Evolutionary conservation across 2,888 invertebrate species (phyloP), one percentile per base, ranked within the genome.

Genomic region (Congeria kusceri): DNA sequence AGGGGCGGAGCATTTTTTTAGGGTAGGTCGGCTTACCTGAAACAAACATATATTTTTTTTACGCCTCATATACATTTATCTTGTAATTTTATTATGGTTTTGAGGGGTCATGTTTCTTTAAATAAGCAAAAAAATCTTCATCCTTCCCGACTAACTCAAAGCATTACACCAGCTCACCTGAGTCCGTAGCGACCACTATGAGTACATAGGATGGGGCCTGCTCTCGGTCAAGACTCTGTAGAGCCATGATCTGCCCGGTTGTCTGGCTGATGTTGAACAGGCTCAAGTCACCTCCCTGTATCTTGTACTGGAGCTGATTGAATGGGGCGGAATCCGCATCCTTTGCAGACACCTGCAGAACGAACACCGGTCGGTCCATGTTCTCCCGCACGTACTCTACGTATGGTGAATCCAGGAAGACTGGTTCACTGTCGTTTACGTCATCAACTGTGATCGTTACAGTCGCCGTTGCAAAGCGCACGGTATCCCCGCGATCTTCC

Each of bases 331-430:
- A 97, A 94, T 98, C 98, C 76, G 97, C 97, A 92, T 98, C 98
- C 93, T 96, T 96, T 29, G 98, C 98, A 86, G 96, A 96, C 64
- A 98, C 97, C 86, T 96, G 88, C 9, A 87, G 77, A 87, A 94
- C 92, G 71, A 93, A 92, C 4, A 94, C 93, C 0, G 92, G 91
- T 1, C 97, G 89, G n/a, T 72, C 77, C 74, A 89, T 85, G 47
- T 90, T 89, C 77, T 99, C 98, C 96, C 98, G 97, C 74, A 98
- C 97, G 93, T 97, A 96, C 4, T 97, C 97, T 91, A 97, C 94
- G 94, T 98, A 98, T 0, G 98, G 98, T n/a, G 98, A 98, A 94
- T 98, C 97, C 87, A 97, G 94, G 94, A 98, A 98, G 58, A 97
- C 96, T 59, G 98, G 98, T 39, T 96, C 96, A 92, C 98, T 98